Conservation (phyloP, 2,888 invertebrate genomes). For the Cepaea hortensis region DNA sequence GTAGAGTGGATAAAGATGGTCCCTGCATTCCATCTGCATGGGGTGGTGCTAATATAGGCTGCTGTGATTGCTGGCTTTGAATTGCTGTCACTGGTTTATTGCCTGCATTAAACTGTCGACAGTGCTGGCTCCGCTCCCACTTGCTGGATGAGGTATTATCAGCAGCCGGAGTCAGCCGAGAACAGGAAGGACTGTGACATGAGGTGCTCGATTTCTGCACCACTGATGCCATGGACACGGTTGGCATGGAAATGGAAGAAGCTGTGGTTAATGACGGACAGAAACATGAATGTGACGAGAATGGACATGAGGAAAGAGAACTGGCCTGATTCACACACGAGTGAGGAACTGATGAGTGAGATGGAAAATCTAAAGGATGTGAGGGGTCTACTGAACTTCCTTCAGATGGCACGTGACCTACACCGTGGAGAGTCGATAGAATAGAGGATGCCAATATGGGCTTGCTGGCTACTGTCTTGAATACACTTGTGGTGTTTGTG, state of each 20-base stretch:
- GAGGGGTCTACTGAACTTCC: conserved; percentile 46
- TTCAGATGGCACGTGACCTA: conserved; percentile 23
- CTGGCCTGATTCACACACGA: conserved; percentile 34
- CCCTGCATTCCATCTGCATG: conserved; percentile 7
- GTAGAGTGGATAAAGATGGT: conserved; percentile 6
- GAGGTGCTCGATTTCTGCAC: background rate
- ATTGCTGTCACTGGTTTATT: conserved; percentile 18
- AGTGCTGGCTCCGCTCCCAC: conserved; percentile 61
- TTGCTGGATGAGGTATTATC: conserved; percentile 59
- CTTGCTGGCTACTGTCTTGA: conserved; percentile 57
- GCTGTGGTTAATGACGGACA: conserved; percentile 29
- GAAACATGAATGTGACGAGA: conserved; percentile 29
- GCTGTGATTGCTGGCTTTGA: conserved; percentile 24
- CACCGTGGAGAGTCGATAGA: conserved; percentile 48
- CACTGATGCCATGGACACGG: conserved; percentile 28
- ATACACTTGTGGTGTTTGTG: conserved; percentile 61
- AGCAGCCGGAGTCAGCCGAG: conserved; percentile 66
- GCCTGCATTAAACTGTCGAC: conserved; percentile 58
- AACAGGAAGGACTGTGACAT: conserved; percentile 60
- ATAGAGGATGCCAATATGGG: conserved; percentile 52
- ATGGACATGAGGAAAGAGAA: conserved; percentile 11
- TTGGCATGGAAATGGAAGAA: conserved; percentile 31
- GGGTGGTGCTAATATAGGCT: background rate
- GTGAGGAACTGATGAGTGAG: conserved; percentile 29
- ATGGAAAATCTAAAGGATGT: conserved; percentile 34